Base-by-base conservation (phyloP, 1,140 invertebrate genomes). In the Drosophila ogumai region DNA sequence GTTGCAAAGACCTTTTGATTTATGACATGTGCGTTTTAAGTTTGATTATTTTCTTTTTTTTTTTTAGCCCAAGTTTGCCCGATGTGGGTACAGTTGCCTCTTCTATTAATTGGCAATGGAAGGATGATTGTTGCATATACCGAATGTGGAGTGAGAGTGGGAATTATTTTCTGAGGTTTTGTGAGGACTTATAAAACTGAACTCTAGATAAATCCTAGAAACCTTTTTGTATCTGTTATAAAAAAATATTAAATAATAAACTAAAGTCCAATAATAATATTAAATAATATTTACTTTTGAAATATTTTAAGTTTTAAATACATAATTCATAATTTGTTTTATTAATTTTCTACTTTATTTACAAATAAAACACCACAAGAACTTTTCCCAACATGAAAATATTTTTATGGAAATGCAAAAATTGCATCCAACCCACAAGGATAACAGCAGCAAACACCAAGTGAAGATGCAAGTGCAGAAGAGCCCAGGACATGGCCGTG, bases 11-110 rank as follows among this genome's bases (percentile, higher is more conserved):
- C 63, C 77, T 66, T 90, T 84, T 88, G 84, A 88, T 88, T 90
- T 88, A 88, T 88, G 76, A 77, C 85, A 84, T 84, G 73, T 84
- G 85, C 73, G 77, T 90, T 88, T 88, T 80, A 88, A 88, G 75
- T 85, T 88, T 74, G 73, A 80, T 82, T 88, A 78, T 87, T 79
- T 73, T 80, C 69, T 80, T 34, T n/a, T 36, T 79, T 73, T 80
- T 73, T 80, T 38, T 15, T 31, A 54, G 22, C 46, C 44, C 22
- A 44, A 34, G 50, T 65, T 61, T 60, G 40, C 22, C 7, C 31
- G 32, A 43, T 32, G 47, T 49, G 7, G 57, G 69, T 74, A 81
- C 75, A 82, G 82, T 74, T 52, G 57, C 38, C 38, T 43, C 66
- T 43, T 69, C 66, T 43, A 40, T 71, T 71, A 71, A 71, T 71